Percentiles rank a stretch among this genome's conserved stretches.
Evolutionary conservation across 1,140 invertebrate genomes (phyloP).

Genomic region (Apis florea): DNA sequence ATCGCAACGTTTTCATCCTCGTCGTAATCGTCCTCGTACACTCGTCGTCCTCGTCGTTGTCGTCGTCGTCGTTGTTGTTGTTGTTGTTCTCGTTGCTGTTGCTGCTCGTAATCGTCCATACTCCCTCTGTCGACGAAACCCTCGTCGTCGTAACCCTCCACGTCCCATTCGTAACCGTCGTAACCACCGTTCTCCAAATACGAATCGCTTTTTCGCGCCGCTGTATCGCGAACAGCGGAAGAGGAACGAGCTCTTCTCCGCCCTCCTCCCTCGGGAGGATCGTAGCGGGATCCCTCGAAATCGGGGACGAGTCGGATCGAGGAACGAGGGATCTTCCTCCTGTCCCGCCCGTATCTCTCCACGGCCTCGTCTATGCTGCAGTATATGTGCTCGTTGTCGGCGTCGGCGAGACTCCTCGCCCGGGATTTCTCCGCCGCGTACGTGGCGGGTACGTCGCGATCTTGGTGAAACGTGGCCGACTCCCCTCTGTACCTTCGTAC

Average conservation of each 20-base stretch:
- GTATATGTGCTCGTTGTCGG: constrained; percentile 75
- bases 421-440: constrained; percentile 51
- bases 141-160: constrained; percentile 50
- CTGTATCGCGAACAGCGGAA: too few species aligned
- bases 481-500: constrained; percentile 70
- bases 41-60: too few species aligned
- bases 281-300: constrained; percentile 56
- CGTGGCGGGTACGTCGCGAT: constrained; percentile 47
- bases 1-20: too few species aligned
- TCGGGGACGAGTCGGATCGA: constrained; percentile 24
- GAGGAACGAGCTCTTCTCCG: too few species aligned
- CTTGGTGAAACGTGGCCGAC: constrained; percentile 36
- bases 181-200: constrained; percentile 64
- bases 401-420: constrained; percentile 53
- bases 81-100: not conserved
- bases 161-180: constrained; percentile 60
- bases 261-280: too few species aligned
- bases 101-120: constrained; percentile 49
- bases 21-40: too few species aligned
- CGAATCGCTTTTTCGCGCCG: constrained; percentile 73
- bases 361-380: constrained; percentile 75
- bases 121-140: constrained; percentile 50
- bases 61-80: too few species aligned
- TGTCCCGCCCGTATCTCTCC: constrained; percentile 42
- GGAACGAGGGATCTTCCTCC: not conserved